Base-by-base conservation (phyloP, 1,140 invertebrate species). In the Listronotus oregonensis region DNA sequence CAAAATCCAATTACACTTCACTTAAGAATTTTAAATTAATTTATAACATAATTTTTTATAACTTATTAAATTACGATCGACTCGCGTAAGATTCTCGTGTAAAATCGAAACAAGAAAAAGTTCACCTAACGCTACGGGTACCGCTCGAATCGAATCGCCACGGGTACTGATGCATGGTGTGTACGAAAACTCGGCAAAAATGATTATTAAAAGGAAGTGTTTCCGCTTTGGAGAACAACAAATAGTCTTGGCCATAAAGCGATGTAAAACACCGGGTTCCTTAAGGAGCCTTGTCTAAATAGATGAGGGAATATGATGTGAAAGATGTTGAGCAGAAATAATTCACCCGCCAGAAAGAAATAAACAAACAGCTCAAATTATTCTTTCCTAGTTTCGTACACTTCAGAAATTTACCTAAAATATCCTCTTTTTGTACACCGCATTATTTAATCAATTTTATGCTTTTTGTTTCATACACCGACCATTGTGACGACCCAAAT, bases 131-230 rank as follows among this genome's bases (percentile, higher is more conserved):
- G 55, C 17, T 39, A 34, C 15, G 18, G 14, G 15, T 17, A 51
- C n/a, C 12, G 39, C 55, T 12, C 55, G 55, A 14, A 14, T 10
- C 17, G 55, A 46, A 58, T 9, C 55, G 31, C 12, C 14, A 15
- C 8, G 42, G 10, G 55, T 58, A 58, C 55, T 58, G 55, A 58
- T 44, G 55, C 55, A 46, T 57, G 18, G 39, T 57, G 15, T 43
- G 18, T 50, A 50, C 47, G 31, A 50, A 32, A 14, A 7, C 39
- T 12, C 55, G 43, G 43, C 55, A 58, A 58, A 58, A 58, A 58
- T 58, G 43, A 58, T 58, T 58, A 27, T 46, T 44, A 58, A 58
- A 46, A 58, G 55, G 55, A 58, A 58, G 40, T 14, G 42, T 58
- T 58, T 58, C 55, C 55, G 55, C 10, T 42, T 55, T 55, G 37